Percentiles rank a stretch among this genome's conserved stretches.
These are phyloP conservation scores for Lacerta bilineata DNA, from an alignment of 2,797 vertebrate species.

Conservation along the genomic window DNA sequence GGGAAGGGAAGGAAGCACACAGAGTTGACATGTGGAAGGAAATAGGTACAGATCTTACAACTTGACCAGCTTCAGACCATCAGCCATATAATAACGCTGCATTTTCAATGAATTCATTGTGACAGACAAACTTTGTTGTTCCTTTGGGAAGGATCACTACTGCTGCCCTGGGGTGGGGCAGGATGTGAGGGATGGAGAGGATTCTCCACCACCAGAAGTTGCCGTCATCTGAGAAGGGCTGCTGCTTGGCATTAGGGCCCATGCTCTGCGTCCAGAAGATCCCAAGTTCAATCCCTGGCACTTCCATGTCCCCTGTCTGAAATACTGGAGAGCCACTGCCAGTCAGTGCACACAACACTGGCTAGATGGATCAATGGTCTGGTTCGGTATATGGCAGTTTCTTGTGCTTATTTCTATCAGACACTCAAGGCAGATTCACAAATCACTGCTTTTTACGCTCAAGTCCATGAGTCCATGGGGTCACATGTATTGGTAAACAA, in stretches of 20 bases:
- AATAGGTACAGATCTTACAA: slow-evolving; percentile 9
- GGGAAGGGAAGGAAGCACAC: background rate
- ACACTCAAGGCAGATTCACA: no score
- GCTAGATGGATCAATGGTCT: no score
- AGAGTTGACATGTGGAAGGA: background rate
- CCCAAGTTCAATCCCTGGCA: no score
- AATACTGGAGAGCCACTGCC: no score
- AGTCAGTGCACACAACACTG: no score
- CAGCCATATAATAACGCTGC: background rate
- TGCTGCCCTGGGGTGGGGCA: background rate
- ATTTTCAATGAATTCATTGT: background rate
- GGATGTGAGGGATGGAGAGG: background rate
- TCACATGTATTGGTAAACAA: background rate
- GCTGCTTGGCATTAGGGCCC: no score
- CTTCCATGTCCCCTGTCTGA: no score
- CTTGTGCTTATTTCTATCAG: background rate
- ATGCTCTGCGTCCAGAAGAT: no score
- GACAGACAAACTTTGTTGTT: background rate
- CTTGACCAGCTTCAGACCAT: background rate
- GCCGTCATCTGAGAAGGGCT: no score
- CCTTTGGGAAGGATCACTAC: background rate
- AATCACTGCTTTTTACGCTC: background rate
- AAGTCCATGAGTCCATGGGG: background rate
- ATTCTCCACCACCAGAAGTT: background rate
- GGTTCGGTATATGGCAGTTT: no score